Evolutionary conservation across 2,888 invertebrate species (phyloP).

Genomic region (Globia sparganii): DNA sequence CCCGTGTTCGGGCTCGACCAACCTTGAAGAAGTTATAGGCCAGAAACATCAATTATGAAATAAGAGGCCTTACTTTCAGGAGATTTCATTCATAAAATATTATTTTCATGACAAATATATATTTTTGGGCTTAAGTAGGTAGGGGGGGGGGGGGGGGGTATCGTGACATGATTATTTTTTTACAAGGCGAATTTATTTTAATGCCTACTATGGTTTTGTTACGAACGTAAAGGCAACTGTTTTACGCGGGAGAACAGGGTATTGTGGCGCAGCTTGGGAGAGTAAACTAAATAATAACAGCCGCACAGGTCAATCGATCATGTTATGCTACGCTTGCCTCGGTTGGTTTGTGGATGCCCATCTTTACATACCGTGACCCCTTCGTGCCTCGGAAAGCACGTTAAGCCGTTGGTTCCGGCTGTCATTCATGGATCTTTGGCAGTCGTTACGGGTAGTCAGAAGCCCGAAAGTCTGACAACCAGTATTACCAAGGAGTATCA

Average conservation of each 20-base stretch:
- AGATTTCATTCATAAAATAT: slow-evolving; percentile 9
- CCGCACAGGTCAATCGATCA: neutral
- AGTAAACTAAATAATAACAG: neutral
- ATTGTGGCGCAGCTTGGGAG: no score
- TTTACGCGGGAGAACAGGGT: neutral
- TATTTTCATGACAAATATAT: slow-evolving; percentile 3
- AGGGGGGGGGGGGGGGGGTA: no score
- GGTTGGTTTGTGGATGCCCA: neutral
- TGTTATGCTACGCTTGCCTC: neutral
- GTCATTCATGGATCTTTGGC: neutral
- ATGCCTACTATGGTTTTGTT: neutral
- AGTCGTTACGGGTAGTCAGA: neutral
- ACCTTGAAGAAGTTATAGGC: slow-evolving; percentile 24
- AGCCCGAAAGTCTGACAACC: neutral
- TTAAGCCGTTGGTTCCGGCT: neutral
- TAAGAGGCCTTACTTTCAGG: neutral
- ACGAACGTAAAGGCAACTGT: neutral
- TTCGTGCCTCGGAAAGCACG: neutral
- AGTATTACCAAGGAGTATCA: neutral
- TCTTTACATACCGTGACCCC: neutral
- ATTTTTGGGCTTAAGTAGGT: neutral
- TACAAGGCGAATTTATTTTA: neutral
- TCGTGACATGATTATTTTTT: neutral
- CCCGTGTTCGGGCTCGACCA: slow-evolving; percentile 2
- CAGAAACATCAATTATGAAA: slow-evolving; percentile 27